A percentile compares a stretch with the other conserved stretches of the same genome.
Conservation (phyloP, 2,113 vertebrate genomes). For the Cryptoleucopteryx plumbea region DNA sequence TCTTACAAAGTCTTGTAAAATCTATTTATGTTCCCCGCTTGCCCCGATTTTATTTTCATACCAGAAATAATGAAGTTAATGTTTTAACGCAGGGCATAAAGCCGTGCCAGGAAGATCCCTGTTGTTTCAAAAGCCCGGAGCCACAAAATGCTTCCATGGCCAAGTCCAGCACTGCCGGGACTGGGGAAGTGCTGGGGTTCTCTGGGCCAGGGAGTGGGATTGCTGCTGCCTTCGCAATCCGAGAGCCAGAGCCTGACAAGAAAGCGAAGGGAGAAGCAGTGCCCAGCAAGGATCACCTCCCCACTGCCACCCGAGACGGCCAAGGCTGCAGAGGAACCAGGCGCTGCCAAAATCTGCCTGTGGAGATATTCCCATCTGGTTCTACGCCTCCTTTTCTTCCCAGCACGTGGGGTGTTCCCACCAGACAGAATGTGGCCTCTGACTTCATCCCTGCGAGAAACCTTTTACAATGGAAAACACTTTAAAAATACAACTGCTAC, state of each 20-base stretch:
- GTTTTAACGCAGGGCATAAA: not conserved
- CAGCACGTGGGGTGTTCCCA: not conserved
- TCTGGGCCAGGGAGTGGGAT: accelerated
- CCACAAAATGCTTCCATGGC: accelerated
- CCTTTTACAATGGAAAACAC: not conserved
- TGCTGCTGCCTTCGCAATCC: not conserved
- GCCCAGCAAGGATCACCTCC: not conserved
- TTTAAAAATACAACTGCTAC: not conserved
- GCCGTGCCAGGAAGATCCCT: not conserved
- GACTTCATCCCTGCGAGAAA: not conserved
- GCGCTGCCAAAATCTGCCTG: accelerated
- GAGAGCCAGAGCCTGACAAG: accelerated
- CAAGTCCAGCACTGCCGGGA: accelerated
- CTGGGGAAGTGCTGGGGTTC: not conserved
- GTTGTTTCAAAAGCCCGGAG: not conserved
- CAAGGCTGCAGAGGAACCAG: not conserved
- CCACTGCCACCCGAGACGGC: not conserved
- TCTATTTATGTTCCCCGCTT: not conserved
- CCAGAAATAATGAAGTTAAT: not conserved
- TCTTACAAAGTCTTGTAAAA: not conserved
- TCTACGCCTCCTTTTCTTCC: not conserved
- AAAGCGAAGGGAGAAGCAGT: not conserved
- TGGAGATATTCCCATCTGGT: not conserved
- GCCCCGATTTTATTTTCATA: not conserved
- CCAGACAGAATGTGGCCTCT: not conserved